Base-by-base conservation (phyloP, 1,140 invertebrate species). In the Drosophila navojoa region DNA sequence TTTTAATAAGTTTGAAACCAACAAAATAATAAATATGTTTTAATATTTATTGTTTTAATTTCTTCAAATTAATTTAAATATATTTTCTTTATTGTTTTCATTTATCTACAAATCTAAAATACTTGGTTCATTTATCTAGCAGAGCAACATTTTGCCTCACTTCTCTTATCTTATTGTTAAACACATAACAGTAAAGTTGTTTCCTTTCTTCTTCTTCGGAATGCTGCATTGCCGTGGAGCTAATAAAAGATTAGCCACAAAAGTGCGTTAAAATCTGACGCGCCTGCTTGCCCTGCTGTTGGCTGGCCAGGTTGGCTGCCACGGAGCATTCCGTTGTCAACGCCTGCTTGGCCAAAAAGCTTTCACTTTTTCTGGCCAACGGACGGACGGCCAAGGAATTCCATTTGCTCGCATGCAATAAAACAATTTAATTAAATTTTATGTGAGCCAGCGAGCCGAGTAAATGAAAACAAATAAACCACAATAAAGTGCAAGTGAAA, bases 391-490 rank as follows among this genome's bases (percentile, higher is more conserved):
- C 52, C 49, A 38, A 77, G 54, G 50, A 67, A 81, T 81, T 55
- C 78, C 79, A 81, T 75, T 67, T 71, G 54, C 71, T 69, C 25
- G 67, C 55, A 76, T 72, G 80, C 71, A 82, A 79, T 84, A 79
- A 82, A 82, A 84, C 80, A 84, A 79, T 82, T 82, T 82, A 82
- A 82, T 82, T 82, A 82, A 76, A 82, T 82, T 82, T 82, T 79
- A 84, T 82, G 76, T 68, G 76, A 66, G 55, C 54, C 80, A 64
- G 59, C 60, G 76, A 79, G 76, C 27, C 66, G 38, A 79, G 76
- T 64, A 79, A 79, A 82, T 82, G 79, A 82, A 82, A 82, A 75
- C 80, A 69, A 84, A 84, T 82, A 82, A 82, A 84, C 67, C 80
- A 79, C 79, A 84, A 82, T 82, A 76, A 84, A 72, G 71, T 79